A percentile compares a stretch with the other conserved stretches of the same genome.
These are phyloP conservation scores for Campoletis raptor DNA, from an alignment of 2,888 invertebrate species.

Conservation along the genomic window DNA sequence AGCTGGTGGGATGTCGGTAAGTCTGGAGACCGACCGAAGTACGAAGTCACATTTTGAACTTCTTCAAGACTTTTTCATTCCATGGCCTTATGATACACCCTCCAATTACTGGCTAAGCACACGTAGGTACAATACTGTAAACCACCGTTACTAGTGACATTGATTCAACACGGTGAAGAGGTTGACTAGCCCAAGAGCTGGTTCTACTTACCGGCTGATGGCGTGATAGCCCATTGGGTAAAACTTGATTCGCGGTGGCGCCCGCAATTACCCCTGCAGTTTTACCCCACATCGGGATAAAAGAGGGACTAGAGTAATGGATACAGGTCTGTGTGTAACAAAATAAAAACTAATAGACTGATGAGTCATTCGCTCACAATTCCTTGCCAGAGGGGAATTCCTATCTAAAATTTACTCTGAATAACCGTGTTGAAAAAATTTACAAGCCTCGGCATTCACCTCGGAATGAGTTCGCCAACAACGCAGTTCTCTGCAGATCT, in stretches of 20 bases:
- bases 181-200: slow-evolving; percentile 25
- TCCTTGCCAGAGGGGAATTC: background rate
- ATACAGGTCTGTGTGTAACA: background rate
- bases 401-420: background rate
- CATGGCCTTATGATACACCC: slow-evolving; percentile 33
- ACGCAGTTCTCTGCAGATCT: background rate
- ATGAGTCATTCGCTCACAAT: background rate
- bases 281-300: slow-evolving; percentile 52
- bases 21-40: slow-evolving; percentile 26
- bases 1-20: slow-evolving; percentile 50
- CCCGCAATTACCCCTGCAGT: slow-evolving; percentile 40
- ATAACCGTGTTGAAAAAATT: background rate
- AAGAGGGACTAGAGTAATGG: background rate
- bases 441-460: background rate
- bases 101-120: slow-evolving; percentile 21
- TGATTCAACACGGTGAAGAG: slow-evolving; percentile 35
- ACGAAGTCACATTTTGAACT: slow-evolving; percentile 19
- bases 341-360: background rate
- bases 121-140: slow-evolving; percentile 36
- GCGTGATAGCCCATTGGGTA: slow-evolving; percentile 57
- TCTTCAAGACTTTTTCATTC: slow-evolving; percentile 30
- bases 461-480: background rate
- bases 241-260: slow-evolving; percentile 42
- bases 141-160: slow-evolving; percentile 34
- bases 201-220: slow-evolving; percentile 67